A percentile compares a stretch with the other conserved stretches of the same genome.
These are phyloP conservation scores for Fulmarus glacialis DNA, from an alignment of 2,113 vertebrate genomes.

Conservation along the genomic window DNA sequence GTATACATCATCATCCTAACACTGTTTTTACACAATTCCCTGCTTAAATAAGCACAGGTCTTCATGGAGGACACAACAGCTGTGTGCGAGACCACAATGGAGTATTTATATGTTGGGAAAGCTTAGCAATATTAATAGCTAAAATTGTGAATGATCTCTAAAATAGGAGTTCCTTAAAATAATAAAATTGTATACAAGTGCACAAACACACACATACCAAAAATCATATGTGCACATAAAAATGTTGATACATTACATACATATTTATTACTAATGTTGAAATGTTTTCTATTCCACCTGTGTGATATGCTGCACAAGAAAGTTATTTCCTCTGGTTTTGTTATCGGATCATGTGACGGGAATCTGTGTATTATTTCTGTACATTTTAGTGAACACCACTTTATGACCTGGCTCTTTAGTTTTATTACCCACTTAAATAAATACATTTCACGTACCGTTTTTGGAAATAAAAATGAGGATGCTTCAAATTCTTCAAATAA, in stretches of 20 bases:
- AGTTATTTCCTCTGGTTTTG: neutral
- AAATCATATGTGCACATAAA: rapidly evolving
- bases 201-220: neutral
- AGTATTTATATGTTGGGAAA: neutral
- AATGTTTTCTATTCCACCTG: neutral
- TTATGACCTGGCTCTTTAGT: neutral
- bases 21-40: neutral
- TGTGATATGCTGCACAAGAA: neutral
- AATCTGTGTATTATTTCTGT: neutral
- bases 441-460: neutral
- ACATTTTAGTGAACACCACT: neutral
- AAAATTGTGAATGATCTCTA: neutral
- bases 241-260: neutral
- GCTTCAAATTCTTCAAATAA: neutral
- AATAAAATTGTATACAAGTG: neutral
- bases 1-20: neutral
- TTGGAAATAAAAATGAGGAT: neutral
- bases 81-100: neutral
- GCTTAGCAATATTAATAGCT: neutral
- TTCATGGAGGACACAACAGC: neutral
- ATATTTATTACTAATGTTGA: neutral
- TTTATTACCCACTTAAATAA: neutral
- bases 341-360: neutral
- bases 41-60: neutral
- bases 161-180: neutral